phyloP scores from a whole-genome alignment of 2,888 invertebrate genomes.

The Atrina japonica region DNA sequence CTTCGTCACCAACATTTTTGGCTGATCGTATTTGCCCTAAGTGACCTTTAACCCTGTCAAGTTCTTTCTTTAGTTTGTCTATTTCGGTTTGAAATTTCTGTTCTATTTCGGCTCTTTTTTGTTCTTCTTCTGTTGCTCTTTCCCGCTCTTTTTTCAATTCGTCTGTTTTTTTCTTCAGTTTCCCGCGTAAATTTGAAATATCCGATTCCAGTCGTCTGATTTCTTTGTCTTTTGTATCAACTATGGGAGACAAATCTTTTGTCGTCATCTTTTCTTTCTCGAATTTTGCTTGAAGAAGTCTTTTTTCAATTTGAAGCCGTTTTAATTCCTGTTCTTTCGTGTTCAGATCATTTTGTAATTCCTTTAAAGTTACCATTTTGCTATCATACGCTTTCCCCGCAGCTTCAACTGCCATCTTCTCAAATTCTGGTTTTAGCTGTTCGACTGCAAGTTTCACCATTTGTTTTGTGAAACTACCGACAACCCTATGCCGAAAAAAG shows the following conservation, averaged over 20 bases:
- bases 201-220: conserved; percentile 54
- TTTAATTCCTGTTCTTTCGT: conserved; percentile 57
- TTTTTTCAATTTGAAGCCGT: conserved; percentile 53
- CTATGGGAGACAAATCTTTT: conserved; percentile 41
- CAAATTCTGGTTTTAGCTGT: conserved; percentile 60
- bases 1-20: conserved; percentile 61
- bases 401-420: conserved; percentile 55
- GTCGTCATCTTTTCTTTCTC: conserved; percentile 53
- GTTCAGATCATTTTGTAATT: conserved; percentile 58
- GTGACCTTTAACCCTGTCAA: conserved; percentile 58
- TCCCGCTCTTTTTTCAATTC: conserved; percentile 56
- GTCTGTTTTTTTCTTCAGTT: conserved; percentile 50
- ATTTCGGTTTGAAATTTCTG: conserved; percentile 53
- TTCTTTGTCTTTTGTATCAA: conserved; percentile 60
- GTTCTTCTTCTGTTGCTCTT: conserved; percentile 50
- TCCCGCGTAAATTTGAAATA: conserved; percentile 48
- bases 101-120: conserved; percentile 55
- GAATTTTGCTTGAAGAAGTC: conserved; percentile 54
- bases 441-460: conserved; percentile 60
- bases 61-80: conserved; percentile 53
- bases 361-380: conserved; percentile 55
- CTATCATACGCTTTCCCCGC: conserved; percentile 58
- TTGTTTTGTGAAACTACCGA: conserved; percentile 60
- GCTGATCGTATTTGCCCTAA: conserved; percentile 60
- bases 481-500: conserved; percentile 45